Base-by-base conservation (phyloP, 2,888 invertebrate genomes). In the Ephialtes manifestator region DNA sequence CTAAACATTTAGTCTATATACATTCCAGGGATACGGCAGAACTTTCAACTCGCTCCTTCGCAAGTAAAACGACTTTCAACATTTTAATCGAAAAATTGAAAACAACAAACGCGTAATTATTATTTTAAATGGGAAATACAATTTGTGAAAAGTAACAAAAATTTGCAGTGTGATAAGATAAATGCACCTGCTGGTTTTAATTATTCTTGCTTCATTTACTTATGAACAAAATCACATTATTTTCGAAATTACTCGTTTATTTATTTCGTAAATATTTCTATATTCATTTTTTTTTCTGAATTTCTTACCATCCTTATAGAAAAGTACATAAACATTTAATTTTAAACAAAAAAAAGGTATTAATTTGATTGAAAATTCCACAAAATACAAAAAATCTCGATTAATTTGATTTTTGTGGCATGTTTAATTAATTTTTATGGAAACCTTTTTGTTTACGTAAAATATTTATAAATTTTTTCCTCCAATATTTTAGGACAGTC, bases 1-100 rank as follows among this genome's bases (percentile, higher is more conserved):
- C 67, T 83, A 83, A 83, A 70, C 67, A 71, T 74, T 70, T 74
- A 86, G 80, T 84, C 87, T 90, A 90, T 90, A 88, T 89, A 90
- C 89, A 90, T 87, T 87, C 68, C 79, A 86, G 83, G 68, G 51
- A 79, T 76, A 85, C 81, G 88, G 85, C 85, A 88, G 86, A 88
- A 85, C 71, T 35, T 74, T 39, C 79, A 65, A 15, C 43, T 24
- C 35, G 48, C 81, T 72, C 20, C 18, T 20, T 35, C 58, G 72
- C 20, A 43, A 60, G 18, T 28, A 46, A 7, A 10, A 39, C 70
- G 39, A 39, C 18, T 70, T 28, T 48, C 28, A 24, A 46, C 11
- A 24, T 48, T 48, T 46, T 28, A 4, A 48, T 48, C 18, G 39
- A 39, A 39, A 48, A 3, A 55, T 55, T 58, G 58, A 28, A n/a